phyloP scores from a whole-genome alignment of 2,113 vertebrate species.

The Craseonycteris thonglongyai region DNA sequence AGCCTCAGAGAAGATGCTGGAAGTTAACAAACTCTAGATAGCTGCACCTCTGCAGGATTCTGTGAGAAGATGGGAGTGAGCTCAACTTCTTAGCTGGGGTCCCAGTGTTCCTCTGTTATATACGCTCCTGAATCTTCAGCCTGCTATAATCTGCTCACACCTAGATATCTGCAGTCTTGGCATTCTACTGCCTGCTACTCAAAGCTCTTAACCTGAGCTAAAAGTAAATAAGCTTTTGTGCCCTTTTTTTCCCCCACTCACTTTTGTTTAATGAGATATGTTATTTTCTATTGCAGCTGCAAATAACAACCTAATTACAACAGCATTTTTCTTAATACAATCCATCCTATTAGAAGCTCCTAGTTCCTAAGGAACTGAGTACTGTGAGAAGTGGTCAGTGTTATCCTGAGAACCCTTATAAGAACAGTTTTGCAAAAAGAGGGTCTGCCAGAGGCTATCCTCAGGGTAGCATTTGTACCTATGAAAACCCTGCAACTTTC shows the following conservation, averaged over 20 bases:
- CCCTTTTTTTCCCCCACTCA: neutral
- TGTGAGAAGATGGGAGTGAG: neutral
- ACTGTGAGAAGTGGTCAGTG: neutral
- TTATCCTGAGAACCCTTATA: neutral
- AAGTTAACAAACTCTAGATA: neutral
- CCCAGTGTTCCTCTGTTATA: neutral
- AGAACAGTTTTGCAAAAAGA: neutral
- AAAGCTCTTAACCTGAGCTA: neutral
- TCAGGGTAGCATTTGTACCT: neutral
- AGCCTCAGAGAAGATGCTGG: neutral
- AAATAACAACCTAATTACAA: neutral
- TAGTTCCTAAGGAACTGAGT: neutral
- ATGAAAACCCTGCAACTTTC: neutral
- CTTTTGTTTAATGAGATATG: constrained; percentile 6
- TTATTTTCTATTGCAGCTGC: neutral
- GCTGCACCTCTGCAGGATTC: neutral
- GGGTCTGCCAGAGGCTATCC: neutral
- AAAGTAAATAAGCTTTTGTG: neutral
- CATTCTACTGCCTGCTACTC: neutral
- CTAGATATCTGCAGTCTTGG: neutral
- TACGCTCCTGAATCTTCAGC: neutral
- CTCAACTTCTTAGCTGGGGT: neutral
- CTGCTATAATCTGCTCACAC: neutral
- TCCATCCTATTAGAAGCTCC: neutral
- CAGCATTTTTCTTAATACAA: constrained; percentile 14